Evolutionary conservation across 2,113 vertebrate species (phyloP), one percentile per base, ranked within the genome.

Genomic region (Setophaga kirtlandii): DNA sequence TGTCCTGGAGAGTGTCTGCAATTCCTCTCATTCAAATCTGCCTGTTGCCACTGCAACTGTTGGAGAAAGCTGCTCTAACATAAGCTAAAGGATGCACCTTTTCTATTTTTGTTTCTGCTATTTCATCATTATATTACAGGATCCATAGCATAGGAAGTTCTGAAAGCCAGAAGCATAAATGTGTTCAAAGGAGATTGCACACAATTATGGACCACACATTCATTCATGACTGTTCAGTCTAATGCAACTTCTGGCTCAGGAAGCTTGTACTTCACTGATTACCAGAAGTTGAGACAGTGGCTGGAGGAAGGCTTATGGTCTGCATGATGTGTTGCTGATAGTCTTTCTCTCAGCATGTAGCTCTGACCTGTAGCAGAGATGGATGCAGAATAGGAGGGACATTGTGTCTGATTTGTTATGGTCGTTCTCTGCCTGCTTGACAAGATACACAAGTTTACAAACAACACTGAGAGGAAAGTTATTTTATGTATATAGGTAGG

Each of bases 221-320:
- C 60, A 74, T 92, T 93, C 73, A 60, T 68, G 64, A 37, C 37
- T 86, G 9, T 59, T 67, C 39, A 35, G 7, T 33, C 21, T 83
- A 65, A 70, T 55, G 86, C 86, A 91, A 68, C 64, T 70, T 71
- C 76, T 94, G 58, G 16, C 68, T 94, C 80, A 87, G 95, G 94
- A 94, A 96, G 86, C 75, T 86, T 95, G 93, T 59, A 27, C 50
- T 25, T 90, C 93, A 64, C 35, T 82, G 95, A 82, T 96, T 92
- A 78, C 47, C 60, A 94, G 73, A 93, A 89, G 58, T 0, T 63
- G 60, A 67, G 27, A 58, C 42, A 20, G 56, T 21, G 52, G 81
- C 47, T 47, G 22, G n/a, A 76, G 35, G 64, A 85, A 47, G 35
- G 58, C 24, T 50, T 47, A 2, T 31, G 33, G 8, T 41, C 11